phyloP scores from a whole-genome alignment of 2,797 vertebrate genomes.

The Centroberyx gerrardi region DNA sequence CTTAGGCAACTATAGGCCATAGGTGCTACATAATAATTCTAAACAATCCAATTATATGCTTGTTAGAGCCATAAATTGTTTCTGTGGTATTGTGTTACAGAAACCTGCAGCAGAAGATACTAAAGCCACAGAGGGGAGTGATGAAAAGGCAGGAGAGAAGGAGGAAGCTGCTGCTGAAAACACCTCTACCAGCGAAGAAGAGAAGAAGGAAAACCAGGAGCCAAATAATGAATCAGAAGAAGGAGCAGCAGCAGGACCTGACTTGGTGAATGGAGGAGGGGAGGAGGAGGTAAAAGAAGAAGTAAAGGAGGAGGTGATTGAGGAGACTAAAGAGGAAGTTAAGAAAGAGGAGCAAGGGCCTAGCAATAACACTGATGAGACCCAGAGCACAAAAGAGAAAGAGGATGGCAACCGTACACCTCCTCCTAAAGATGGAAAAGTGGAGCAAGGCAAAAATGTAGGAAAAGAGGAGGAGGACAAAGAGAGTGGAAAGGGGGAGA shows the following conservation, averaged over 20 bases:
- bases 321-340: slow-evolving; percentile 41
- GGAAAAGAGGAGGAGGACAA: slow-evolving; percentile 50
- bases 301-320: slow-evolving; percentile 43
- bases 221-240: slow-evolving; percentile 28
- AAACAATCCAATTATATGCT: slow-evolving; percentile 19
- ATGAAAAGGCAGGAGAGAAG: slow-evolving; percentile 61
- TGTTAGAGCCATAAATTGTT: slow-evolving; percentile 33
- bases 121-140: slow-evolving; percentile 83
- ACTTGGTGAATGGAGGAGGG: background rate
- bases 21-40: background rate
- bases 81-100: slow-evolving; percentile 82
- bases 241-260: slow-evolving; percentile 14
- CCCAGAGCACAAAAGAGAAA: slow-evolving; percentile 47
- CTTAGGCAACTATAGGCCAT: slow-evolving; percentile 10
- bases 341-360: slow-evolving; percentile 50
- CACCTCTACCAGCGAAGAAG: slow-evolving; percentile 19
- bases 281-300: slow-evolving; percentile 42
- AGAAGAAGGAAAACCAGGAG: slow-evolving; percentile 28
- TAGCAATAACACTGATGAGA: slow-evolving; percentile 52
- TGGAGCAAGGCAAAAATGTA: slow-evolving; percentile 39
- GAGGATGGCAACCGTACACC: slow-evolving; percentile 35
- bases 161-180: slow-evolving; percentile 75
- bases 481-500: slow-evolving; percentile 34
- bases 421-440: slow-evolving; percentile 49
- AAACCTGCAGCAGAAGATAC: slow-evolving; percentile 76